These are phyloP conservation scores for Pachyuromys duprasi DNA, from an alignment of 2,797 vertebrate genomes.

Conservation along the genomic window DNA sequence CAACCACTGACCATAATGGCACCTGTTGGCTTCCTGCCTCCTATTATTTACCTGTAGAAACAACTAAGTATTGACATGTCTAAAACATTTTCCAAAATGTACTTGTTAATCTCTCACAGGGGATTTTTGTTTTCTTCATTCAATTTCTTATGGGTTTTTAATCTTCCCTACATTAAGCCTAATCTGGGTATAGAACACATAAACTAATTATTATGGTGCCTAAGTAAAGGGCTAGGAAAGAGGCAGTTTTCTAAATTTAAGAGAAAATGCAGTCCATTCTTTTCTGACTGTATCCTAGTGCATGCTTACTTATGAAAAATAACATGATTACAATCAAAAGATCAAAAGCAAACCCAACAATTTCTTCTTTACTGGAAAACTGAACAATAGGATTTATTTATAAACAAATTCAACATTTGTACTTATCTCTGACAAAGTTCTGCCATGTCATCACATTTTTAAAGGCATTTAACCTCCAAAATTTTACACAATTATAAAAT, in stretches of 20 bases:
- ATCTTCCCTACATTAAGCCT: conserved; percentile 32
- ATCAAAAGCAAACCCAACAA: neutral
- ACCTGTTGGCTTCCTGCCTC: conserved; percentile 64
- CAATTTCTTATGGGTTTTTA: conserved; percentile 63
- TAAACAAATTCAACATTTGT: neutral
- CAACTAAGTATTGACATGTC: conserved; percentile 63
- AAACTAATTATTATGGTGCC: conserved; percentile 17
- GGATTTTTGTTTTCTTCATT: conserved; percentile 44
- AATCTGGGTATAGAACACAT: neutral
- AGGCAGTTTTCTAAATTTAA: conserved; percentile 12
- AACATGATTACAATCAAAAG: neutral
- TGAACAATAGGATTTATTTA: neutral
- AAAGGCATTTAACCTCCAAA: conserved; percentile 13
- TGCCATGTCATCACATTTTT: neutral
- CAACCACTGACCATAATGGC: conserved; percentile 63
- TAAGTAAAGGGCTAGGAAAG: neutral
- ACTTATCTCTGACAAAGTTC: conserved; percentile 9
- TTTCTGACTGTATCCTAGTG: neutral
- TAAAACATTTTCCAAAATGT: conserved; percentile 66
- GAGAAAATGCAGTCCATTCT: neutral
- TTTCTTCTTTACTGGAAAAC: conserved; percentile 35
- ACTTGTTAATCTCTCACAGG: conserved; percentile 27
- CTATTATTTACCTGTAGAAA: conserved; percentile 78
- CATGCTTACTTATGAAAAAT: conserved; percentile 42
- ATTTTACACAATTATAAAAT: neutral